phyloP scores from a whole-genome alignment of 1,140 invertebrate genomes.

The Monochamus saltuarius region DNA sequence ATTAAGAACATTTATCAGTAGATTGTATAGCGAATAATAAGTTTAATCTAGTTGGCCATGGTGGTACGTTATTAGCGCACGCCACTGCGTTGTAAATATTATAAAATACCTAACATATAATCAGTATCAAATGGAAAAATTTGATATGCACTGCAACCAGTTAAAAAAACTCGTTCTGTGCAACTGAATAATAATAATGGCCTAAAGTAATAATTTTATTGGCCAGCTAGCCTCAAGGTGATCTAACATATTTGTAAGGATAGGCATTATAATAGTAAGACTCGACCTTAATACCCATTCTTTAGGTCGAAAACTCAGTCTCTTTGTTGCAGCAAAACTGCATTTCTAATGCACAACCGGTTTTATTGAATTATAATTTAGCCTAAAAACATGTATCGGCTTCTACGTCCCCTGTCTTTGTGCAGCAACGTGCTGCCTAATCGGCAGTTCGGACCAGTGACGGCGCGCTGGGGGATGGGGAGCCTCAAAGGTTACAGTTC shows the following conservation, averaged over 20 bases:
- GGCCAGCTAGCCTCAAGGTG: conserved; percentile 40
- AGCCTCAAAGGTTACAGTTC: too few species aligned
- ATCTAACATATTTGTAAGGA: conserved; percentile 46
- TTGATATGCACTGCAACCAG: conserved; percentile 1
- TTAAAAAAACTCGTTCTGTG: conserved; percentile 34
- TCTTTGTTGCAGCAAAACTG: conserved; percentile 41
- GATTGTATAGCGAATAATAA: too few species aligned
- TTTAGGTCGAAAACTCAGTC: conserved; percentile 41
- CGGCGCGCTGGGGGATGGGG: too few species aligned
- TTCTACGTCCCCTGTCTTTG: conserved; percentile 2
- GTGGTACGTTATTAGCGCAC: too few species aligned
- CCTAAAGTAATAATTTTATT: conserved; percentile 43
- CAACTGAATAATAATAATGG: conserved; percentile 39
- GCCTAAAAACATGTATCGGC: conserved; percentile 39
- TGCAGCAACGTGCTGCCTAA: conserved; percentile 3
- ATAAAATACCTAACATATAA: too few species aligned
- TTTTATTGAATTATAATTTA: conserved; percentile 44
- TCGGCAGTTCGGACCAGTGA: not conserved
- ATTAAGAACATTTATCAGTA: too few species aligned
- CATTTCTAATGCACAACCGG: conserved; percentile 43
- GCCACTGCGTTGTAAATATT: too few species aligned
- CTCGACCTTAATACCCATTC: conserved; percentile 44
- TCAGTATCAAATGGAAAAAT: too few species aligned
- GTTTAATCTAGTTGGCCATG: too few species aligned
- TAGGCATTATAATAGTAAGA: conserved; percentile 38